Evolutionary conservation across 2,797 vertebrate species (phyloP), one percentile per base, ranked within the genome.

Genomic region (Siniperca undulata): DNA sequence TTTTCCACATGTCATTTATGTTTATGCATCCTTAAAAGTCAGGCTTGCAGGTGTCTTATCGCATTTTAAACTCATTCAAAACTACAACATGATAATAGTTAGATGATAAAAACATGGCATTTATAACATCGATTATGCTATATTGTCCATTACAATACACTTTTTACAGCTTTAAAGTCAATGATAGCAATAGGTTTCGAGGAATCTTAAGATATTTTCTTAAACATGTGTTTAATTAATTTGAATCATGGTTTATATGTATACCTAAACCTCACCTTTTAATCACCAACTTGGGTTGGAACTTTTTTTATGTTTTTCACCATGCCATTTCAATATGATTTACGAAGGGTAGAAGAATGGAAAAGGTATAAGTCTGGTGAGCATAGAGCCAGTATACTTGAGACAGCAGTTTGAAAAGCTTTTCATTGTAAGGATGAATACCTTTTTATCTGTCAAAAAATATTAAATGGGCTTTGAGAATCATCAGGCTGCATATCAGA

Each of bases 401-500:
- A 72, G 13, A 40, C 19, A 78, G 38, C 14, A 46, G 64, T 55
- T 70, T 79, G 16, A 82, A 79, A 58, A 71, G 42, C 42, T 75
- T 77, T 80, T 30, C 20, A 70, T 53, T 81, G 50, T 65, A 68
- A 69, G 24, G 12, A 71, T 68, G 50, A 86, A 82, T 76, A 72
- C 12, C 38, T 85, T 61, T 66, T 66, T 24, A 73, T 82, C 46
- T 81, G 59, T 38, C 5, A 71, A 75, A 78, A 81, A 75, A 62
- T 62, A 86, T 66, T 24, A 64, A 74, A 77, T 70, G 16, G 80
- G 67, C 48, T 82, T 78, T 68, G 66, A 60, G 72, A 81, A 61
- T 58, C 81, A 70, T 77, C 80, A 72, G 75, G 69, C 64, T 76
- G 27, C 59, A 86, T 67, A 81, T 84, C 82, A 86, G 70, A 76